These are phyloP conservation scores for Drosophila tanythrix DNA, from an alignment of 2,888 invertebrate species.

Conservation along the genomic window DNA sequence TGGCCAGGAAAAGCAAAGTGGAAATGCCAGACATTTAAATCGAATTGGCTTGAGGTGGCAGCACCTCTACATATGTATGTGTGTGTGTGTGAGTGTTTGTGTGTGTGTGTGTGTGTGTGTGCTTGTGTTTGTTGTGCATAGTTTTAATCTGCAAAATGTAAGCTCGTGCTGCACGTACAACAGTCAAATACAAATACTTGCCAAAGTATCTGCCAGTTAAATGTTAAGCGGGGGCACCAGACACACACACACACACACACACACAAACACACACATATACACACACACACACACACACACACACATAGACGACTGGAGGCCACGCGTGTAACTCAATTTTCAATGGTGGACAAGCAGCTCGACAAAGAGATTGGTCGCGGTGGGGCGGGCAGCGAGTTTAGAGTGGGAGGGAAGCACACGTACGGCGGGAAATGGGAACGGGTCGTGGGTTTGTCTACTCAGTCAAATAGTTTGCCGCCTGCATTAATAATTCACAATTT, in stretches of 20 bases:
- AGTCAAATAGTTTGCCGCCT: slow-evolving; percentile 79
- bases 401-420: slow-evolving; percentile 40
- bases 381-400: slow-evolving; percentile 12
- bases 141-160: slow-evolving; percentile 78
- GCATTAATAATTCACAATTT: slow-evolving; percentile 84
- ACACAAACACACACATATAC: neutral
- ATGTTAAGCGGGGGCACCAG: slow-evolving; percentile 58
- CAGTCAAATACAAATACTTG: slow-evolving; percentile 63
- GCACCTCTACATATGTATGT: slow-evolving; percentile 1
- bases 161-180: slow-evolving; percentile 70
- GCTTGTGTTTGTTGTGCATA: slow-evolving; percentile 16
- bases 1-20: slow-evolving; percentile 78
- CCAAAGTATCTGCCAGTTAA: slow-evolving; percentile 72
- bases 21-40: slow-evolving; percentile 79
- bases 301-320: slow-evolving; percentile 38
- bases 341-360: slow-evolving; percentile 69
- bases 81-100: slow-evolving; percentile 1
- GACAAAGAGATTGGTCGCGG: neutral
- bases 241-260: neutral
- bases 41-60: slow-evolving; percentile 77
- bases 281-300: slow-evolving; percentile 10
- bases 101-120: slow-evolving; percentile 14
- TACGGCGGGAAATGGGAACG: slow-evolving; percentile 30
- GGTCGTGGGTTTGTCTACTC: slow-evolving; percentile 77
- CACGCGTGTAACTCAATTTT: slow-evolving; percentile 81